phyloP scores from a whole-genome alignment of 2,888 invertebrate species.

The Eucera pruinosa region DNA sequence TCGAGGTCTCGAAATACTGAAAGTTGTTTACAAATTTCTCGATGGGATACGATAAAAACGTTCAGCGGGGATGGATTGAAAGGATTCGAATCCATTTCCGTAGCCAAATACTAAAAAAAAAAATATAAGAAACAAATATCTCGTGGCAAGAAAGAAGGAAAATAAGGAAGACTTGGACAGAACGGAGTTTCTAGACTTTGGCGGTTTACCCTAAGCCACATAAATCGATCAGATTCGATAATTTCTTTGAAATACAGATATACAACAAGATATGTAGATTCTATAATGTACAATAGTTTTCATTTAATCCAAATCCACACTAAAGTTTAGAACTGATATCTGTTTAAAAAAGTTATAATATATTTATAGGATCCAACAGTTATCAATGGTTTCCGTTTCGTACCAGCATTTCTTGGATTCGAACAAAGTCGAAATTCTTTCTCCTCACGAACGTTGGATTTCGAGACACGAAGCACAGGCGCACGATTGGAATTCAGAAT shows the following conservation, averaged over 20 bases:
- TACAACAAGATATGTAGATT: no score
- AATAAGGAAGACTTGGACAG: neutral
- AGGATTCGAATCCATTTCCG: neutral
- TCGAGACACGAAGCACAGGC: constrained; percentile 53
- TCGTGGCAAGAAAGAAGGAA: neutral
- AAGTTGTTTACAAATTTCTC: constrained; percentile 55
- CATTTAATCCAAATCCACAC: no score
- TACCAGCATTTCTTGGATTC: no score
- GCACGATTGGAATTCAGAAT: constrained; percentile 66
- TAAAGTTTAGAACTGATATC: no score
- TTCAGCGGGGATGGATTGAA: neutral
- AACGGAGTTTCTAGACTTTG: no score
- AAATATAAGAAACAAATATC: neutral
- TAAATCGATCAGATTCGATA: no score
- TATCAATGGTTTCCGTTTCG: no score
- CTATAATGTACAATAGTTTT: no score
- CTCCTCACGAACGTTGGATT: constrained; percentile 46
- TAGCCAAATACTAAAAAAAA: neutral
- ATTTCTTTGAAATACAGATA: no score
- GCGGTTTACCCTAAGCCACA: no score
- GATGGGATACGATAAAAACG: constrained; percentile 46
- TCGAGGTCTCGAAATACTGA: constrained; percentile 15
- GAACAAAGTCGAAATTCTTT: neutral
- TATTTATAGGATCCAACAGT: no score
- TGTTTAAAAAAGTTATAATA: no score